Evolutionary conservation across 2,888 invertebrate genomes (phyloP).

Genomic region (Drosophila recens): DNA sequence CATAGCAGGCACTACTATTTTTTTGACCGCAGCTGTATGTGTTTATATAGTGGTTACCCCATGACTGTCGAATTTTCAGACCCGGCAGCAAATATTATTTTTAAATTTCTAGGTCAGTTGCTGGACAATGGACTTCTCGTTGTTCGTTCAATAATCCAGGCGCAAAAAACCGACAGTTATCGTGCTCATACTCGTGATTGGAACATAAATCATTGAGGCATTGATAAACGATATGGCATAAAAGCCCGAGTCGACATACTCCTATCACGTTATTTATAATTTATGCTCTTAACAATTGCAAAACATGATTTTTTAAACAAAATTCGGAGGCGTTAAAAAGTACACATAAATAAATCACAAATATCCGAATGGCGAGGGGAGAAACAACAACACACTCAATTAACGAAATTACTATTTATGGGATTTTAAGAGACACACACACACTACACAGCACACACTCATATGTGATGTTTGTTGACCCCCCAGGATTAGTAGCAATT

Average conservation of each 20-base stretch:
- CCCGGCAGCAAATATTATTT: constrained; percentile 64
- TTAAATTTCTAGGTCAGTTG: constrained; percentile 49
- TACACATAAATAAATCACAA: constrained; percentile 32
- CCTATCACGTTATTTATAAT: constrained; percentile 43
- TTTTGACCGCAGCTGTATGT: too few species aligned
- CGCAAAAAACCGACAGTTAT: not conserved
- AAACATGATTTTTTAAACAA: constrained; percentile 57
- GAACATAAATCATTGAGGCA: constrained; percentile 63
- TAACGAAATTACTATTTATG: constrained; percentile 78
- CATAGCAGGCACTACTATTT: too few species aligned
- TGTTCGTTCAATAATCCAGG: constrained; percentile 1
- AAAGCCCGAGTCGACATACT: constrained; percentile 31
- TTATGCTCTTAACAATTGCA: constrained; percentile 53
- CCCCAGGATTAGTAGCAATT: constrained; percentile 69
- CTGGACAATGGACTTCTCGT: constrained; percentile 21
- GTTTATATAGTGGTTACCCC: constrained; percentile 15
- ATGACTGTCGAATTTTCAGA: constrained; percentile 33
- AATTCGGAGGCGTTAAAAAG: constrained; percentile 21
- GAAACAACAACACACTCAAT: constrained; percentile 64
- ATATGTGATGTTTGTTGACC: constrained; percentile 33
- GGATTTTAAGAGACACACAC: constrained; percentile 51
- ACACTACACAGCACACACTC: constrained; percentile 5
- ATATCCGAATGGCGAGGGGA: not conserved
- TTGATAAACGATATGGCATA: constrained; percentile 44
- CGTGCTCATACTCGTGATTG: constrained; percentile 1